These are phyloP conservation scores for Gephyroberyx darwinii DNA, from an alignment of 2,797 vertebrate species.

Conservation along the genomic window DNA sequence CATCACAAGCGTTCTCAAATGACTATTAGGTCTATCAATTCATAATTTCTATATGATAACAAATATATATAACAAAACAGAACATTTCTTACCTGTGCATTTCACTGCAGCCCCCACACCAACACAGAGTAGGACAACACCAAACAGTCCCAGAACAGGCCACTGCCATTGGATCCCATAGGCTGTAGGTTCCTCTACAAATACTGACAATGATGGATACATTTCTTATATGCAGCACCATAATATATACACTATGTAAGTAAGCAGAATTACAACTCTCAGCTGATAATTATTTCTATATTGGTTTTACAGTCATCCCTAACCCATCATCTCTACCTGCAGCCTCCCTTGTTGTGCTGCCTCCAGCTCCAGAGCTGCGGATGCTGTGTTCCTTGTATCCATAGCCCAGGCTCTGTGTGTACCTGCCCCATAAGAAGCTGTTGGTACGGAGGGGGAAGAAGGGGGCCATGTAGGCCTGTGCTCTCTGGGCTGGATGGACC, in stretches of 20 bases:
- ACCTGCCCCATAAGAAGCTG: constrained; percentile 8
- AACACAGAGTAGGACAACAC: constrained; percentile 5
- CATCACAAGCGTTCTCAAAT: background rate
- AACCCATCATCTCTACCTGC: constrained; percentile 30
- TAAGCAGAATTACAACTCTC: background rate
- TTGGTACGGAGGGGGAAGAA: constrained; percentile 42
- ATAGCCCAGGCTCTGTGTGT: constrained; percentile 28
- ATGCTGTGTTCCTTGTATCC: constrained; percentile 24
- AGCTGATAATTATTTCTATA: background rate
- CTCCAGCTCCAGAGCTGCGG: background rate
- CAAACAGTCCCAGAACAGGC: constrained; percentile 33
- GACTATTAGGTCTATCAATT: background rate
- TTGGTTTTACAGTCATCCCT: background rate
- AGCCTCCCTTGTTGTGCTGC: background rate
- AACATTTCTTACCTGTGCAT: background rate
- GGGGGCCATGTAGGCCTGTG: constrained; percentile 38
- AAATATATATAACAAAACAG: too few relatives aligned
- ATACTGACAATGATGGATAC: background rate
- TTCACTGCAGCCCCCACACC: constrained; percentile 1
- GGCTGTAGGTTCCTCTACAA: background rate
- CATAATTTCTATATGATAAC: background rate
- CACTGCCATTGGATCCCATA: constrained; percentile 27
- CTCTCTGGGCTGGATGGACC: constrained; percentile 35
- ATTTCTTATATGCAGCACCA: background rate
- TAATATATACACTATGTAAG: background rate